Conservation (phyloP, 2,797 vertebrate species). For the Sebastes itinus region DNA sequence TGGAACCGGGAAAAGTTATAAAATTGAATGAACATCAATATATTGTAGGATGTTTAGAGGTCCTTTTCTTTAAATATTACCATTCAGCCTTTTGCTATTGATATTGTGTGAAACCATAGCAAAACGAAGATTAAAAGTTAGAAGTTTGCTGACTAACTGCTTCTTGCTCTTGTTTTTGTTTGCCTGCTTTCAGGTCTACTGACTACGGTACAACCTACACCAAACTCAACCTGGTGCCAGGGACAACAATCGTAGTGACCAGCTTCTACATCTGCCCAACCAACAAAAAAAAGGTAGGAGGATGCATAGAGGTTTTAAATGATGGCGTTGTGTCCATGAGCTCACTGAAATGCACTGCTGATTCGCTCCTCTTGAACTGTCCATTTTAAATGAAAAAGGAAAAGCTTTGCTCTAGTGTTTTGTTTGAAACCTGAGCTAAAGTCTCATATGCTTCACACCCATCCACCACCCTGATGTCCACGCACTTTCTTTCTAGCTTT, state of each 20-base stretch:
- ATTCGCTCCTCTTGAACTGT: neutral
- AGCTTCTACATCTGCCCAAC: conserved; percentile 97
- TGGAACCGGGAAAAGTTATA: neutral
- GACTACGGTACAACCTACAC: conserved; percentile 96
- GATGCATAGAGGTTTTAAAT: fast-evolving
- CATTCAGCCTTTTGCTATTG: neutral
- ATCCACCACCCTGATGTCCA: neutral
- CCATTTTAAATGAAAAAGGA: neutral
- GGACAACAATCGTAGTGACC: conserved; percentile 91
- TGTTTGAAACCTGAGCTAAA: neutral
- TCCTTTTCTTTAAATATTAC: neutral
- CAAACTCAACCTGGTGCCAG: conserved; percentile 94
- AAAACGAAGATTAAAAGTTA: neutral
- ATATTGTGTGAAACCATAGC: neutral
- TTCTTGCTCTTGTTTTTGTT: neutral
- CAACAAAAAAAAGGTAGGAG: conserved; percentile 96
- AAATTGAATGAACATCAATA: neutral
- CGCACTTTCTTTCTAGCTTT: neutral
- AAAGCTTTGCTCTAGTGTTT: neutral
- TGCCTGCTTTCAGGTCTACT: conserved; percentile 85
- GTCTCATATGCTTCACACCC: neutral
- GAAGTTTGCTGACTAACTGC: conserved; percentile 5
- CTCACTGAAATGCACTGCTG: neutral
- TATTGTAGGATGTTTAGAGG: neutral
- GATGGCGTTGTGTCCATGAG: neutral